Evolutionary conservation across 2,113 vertebrate genomes (phyloP).

Genomic region (Perca fluviatilis): DNA sequence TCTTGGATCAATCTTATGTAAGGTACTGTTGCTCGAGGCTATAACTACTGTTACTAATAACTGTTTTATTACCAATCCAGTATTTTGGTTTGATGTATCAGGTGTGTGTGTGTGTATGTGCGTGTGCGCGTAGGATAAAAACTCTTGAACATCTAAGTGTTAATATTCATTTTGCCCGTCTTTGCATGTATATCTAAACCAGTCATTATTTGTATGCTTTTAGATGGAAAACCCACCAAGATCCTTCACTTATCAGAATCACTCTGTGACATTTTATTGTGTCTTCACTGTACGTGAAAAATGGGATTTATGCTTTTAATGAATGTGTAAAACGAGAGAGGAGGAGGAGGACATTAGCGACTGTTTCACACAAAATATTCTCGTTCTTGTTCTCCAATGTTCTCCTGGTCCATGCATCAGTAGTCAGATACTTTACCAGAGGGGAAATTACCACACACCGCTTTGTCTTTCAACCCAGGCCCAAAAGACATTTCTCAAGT

Average conservation of each 20-base stretch:
- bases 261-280: not conserved
- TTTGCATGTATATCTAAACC: not conserved
- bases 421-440: slow-evolving; percentile 10
- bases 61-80: not conserved
- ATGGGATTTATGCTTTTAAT: not conserved
- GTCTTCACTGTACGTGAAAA: not conserved
- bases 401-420: slow-evolving; percentile 17
- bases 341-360: not conserved
- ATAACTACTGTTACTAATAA: not conserved
- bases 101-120: not conserved
- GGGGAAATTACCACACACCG: slow-evolving; percentile 48
- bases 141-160: not conserved
- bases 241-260: slow-evolving; percentile 5
- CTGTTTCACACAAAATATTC: not conserved
- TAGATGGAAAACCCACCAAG: slow-evolving; percentile 1
- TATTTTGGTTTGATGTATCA: too few species aligned
- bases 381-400: not conserved
- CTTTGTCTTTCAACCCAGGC: slow-evolving; percentile 39
- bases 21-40: not conserved
- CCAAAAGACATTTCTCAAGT: slow-evolving; percentile 43
- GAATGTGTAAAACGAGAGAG: not conserved
- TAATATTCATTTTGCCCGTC: too few species aligned
- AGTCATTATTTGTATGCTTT: not conserved
- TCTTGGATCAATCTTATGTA: not conserved
- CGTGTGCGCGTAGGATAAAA: not conserved